Base-by-base conservation (phyloP, 1,140 invertebrate genomes). In the Hirudo medicinalis region DNA sequence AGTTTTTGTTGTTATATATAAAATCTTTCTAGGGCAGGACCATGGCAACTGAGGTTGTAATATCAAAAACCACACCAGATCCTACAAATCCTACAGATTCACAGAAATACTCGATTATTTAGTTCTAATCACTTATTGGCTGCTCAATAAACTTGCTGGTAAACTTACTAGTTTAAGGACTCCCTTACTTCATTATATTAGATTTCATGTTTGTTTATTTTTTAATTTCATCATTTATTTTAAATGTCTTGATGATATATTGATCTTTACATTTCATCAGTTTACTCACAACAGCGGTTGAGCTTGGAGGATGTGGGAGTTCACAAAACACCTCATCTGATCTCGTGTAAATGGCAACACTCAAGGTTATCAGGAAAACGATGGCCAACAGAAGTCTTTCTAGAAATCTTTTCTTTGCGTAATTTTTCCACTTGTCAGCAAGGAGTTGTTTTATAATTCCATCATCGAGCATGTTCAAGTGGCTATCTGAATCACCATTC, bases 371-470 rank as follows among this genome's bases (percentile, higher is more conserved):
- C 69, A 99, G 83, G 82, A 98, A 94, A 40, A 86, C 69, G 32
- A 92, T 72, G 0, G 79, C 79, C 9, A 82, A 90, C 25, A 90
- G 85, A 25, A 98, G 85, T 43, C 93, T 86, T 82, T 94, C 91
- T 66, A 96, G 83, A 80, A 98, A 96, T 83, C 95, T 92, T 75
- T 87, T 87, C 89, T 92, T 87, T 43, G 93, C 96, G 86, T 96
- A 99, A 4, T 93, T 95, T 82, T 97, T 97, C 96, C 96, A 99
- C 83, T 99, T 99, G 83, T 99, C 95, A 83, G 97, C 94, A 20
- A 99, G 85, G 67, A 99, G 83, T 78, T 93, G 87, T 80, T 97
- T 91, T 80, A 99, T 97, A 68, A 99, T 97, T 54, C 95, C 94
- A 67, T 93, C 94, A 77, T 97, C 94, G 74, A 99, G 84, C 95